These are phyloP conservation scores for Aphelenchoides avenae DNA, from an alignment of 1,140 invertebrate genomes.

Conservation along the genomic window DNA sequence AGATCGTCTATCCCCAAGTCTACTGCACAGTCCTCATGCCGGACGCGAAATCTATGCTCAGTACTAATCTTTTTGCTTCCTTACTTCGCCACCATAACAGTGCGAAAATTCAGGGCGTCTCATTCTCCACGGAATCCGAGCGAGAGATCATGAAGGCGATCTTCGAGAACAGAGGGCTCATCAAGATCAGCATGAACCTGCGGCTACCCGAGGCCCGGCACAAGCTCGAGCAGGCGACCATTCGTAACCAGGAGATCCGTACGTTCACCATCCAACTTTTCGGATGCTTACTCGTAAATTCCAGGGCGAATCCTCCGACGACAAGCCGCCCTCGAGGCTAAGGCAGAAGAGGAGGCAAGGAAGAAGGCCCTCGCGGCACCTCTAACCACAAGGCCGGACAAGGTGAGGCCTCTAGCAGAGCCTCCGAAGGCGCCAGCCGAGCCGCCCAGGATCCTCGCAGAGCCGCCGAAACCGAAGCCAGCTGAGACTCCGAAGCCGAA, in stretches of 20 bases:
- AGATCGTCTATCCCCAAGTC: too few relatives aligned
- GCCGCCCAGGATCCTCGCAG: too few relatives aligned
- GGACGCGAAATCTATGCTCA: too few relatives aligned
- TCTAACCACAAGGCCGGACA: too few relatives aligned
- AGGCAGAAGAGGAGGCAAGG: too few relatives aligned
- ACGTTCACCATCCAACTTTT: conserved; percentile 23
- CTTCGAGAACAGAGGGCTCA: conserved; percentile 46
- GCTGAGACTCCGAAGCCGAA: too few relatives aligned
- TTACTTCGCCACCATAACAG: conserved; percentile 4
- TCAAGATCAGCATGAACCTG: conserved; percentile 57
- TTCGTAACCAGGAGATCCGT: conserved; percentile 58
- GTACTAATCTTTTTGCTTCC: too few relatives aligned
- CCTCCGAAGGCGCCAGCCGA: too few relatives aligned
- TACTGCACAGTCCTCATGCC: too few relatives aligned
- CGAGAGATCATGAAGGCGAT: conserved; percentile 57
- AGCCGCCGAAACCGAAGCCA: too few relatives aligned
- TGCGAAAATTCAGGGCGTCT: conserved; percentile 42
- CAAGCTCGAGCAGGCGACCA: conserved; percentile 53
- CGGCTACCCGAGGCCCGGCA: conserved; percentile 56
- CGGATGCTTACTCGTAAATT: conserved; percentile 3
- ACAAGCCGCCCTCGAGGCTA: conserved; percentile 40
- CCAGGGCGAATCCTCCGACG: conserved; percentile 40
- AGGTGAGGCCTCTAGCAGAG: too few relatives aligned
- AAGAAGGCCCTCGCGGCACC: too few relatives aligned
- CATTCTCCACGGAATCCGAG: conserved; percentile 53